These are phyloP conservation scores for Eutrigla gurnardus DNA, from an alignment of 2,797 vertebrate genomes.

Conservation along the genomic window DNA sequence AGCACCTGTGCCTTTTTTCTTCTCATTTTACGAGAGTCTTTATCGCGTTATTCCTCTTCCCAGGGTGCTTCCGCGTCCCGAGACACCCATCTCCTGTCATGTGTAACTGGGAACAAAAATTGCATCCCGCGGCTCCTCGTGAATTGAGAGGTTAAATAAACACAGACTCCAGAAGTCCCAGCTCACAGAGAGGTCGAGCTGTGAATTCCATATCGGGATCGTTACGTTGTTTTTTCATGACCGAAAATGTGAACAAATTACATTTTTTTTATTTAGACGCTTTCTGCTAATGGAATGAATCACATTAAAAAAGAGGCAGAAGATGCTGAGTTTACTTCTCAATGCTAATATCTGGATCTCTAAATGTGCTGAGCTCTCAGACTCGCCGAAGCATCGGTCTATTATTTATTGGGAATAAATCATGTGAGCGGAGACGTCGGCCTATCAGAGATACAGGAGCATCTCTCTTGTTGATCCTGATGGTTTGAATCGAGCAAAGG, in stretches of 20 bases:
- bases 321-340: constrained; percentile 21
- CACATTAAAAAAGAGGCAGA: constrained; percentile 24
- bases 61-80: constrained; percentile 33
- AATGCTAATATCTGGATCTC: constrained; percentile 51
- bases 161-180: constrained; percentile 10
- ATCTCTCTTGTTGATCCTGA: constrained; percentile 18
- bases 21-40: constrained; percentile 36
- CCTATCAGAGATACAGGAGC: constrained; percentile 34
- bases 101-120: constrained; percentile 45
- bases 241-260: constrained; percentile 39
- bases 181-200: not conserved
- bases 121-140: constrained; percentile 31
- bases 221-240: constrained; percentile 31
- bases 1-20: constrained; percentile 37
- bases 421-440: constrained; percentile 21
- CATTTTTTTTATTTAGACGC: constrained; percentile 35
- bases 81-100: constrained; percentile 40
- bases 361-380: constrained; percentile 42
- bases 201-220: constrained; percentile 23
- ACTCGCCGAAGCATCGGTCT: constrained; percentile 33
- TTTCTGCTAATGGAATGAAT: constrained; percentile 28
- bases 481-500: constrained; percentile 13
- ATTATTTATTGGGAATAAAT: constrained; percentile 58
- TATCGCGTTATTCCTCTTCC: constrained; percentile 53
- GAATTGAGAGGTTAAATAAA: constrained; percentile 42